Base-by-base conservation (phyloP, 2,113 vertebrate species). In the Nettapus auritus region DNA sequence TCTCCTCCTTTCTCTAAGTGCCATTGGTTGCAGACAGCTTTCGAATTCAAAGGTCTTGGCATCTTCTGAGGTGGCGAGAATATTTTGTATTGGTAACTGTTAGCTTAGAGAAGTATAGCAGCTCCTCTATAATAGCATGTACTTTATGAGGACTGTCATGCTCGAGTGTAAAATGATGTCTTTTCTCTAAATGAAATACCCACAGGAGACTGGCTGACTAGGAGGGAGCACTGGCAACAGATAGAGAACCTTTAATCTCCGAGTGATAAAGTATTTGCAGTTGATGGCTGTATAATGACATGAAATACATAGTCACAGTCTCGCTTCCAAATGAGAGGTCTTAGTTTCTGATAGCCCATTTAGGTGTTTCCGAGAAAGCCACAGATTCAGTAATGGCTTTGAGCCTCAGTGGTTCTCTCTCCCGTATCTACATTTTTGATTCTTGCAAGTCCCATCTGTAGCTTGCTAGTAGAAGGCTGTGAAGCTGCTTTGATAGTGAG, bases 241-340 rank as follows among this genome's bases (percentile, higher is more conserved):
- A 75, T 95, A 64, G 36, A 95, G 86, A 66, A 42, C 52, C 33
- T 86, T 90, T 86, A 92, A 90, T 94, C 90, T 93, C 28, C 40
- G 40, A 88, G 77, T 82, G 9, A 50, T 83, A 40, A 88, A 75
- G 21, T 82, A 64, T 93, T 93, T 81, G 68, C 57, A 78, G 62
- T 50, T 92, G 69, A 64, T 88, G 31, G 48, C 66, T 92, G 29
- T 62, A 62, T 92, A 71, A 82, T 81, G 73, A 29, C 33, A 31
- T 70, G 74, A 89, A 89, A 75, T 85, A 74, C 89, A 33, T 68
- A 90, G 34, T 83, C 63, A 42, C 25, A 44, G 74, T 73, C 34
- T 77, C 7, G 5, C 48, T 87, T 84, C 38, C 33, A 81, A 70
- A 56, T 77, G 60, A 88, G 67, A 88, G 23, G 10, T 86, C 33